Evolutionary conservation across 2,888 invertebrate genomes (phyloP), one percentile per base, ranked within the genome.

Genomic region (Lithophane socia): DNA sequence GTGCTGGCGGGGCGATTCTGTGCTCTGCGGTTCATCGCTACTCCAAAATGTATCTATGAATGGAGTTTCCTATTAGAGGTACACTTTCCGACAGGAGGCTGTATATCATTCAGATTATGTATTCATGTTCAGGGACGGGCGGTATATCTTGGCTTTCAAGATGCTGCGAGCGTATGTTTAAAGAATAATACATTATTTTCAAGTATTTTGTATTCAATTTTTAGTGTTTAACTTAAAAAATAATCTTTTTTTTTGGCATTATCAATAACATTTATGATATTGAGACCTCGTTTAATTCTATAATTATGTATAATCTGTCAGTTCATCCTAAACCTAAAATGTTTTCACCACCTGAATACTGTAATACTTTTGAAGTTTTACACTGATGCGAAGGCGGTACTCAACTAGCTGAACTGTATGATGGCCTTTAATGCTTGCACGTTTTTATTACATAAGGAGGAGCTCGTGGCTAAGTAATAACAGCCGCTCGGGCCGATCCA

Each of bases 101-200:
- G 52, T 83, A 77, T 68, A 83, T 80, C 78, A 66, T 58, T 58
- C 37, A 13, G 37, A 60, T 83, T 77, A 83, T 56, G 44, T 80
- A 80, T 83, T 80, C 68, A 83, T 78, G 58, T 54, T 52, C 68
- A 37, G 24, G 52, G 37, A 7, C 5, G 4, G 21, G 16, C 18
- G 8, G 52, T 80, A 58, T 78, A 49, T 83, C 64, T 68, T 83
- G 44, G 10, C 24, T 75, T 69, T 16, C 44, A 79, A 64, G 68
- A 56, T 76, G 18, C 47, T 65, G 18, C 52, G 12, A 42, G 24
- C 42, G 47, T 37, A 47, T n/a, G 18, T 49, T 29, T 49, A 16
- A 37, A 66, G 12, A 42, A 42, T n/a, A 54, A 66, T 54, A 47
- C 21, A 29, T 81, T 49, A 21, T 16, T 47, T 42, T 24, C 5